A percentile compares a stretch with the other conserved stretches of the same genome.
These are phyloP conservation scores for Aricia artaxerxes DNA, from an alignment of 2,888 invertebrate genomes.

Conservation along the genomic window DNA sequence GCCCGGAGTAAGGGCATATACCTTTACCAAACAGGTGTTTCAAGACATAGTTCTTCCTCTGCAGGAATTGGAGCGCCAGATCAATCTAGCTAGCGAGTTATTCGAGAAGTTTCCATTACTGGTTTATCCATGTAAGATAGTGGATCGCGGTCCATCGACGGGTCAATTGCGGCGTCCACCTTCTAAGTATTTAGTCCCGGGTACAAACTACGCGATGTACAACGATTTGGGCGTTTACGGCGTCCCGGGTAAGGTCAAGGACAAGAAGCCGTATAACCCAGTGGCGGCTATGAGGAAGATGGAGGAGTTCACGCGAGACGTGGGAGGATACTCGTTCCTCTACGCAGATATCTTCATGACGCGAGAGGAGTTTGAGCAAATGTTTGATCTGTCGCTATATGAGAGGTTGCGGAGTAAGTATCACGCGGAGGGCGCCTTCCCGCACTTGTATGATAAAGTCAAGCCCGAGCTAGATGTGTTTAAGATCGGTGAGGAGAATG, in stretches of 20 bases:
- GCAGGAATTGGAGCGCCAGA: slow-evolving; percentile 82
- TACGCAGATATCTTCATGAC: slow-evolving; percentile 87
- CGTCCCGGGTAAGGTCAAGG: slow-evolving; percentile 83
- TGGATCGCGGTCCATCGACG: slow-evolving; percentile 81
- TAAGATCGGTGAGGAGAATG: slow-evolving; percentile 71
- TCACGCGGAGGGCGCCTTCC: slow-evolving; percentile 81
- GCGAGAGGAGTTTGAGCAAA: slow-evolving; percentile 81
- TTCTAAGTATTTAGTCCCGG: slow-evolving; percentile 81
- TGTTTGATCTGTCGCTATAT: slow-evolving; percentile 85
- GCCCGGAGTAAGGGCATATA: slow-evolving; percentile 83
- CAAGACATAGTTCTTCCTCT: slow-evolving; percentile 86
- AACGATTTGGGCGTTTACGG: slow-evolving; percentile 87
- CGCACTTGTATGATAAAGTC: slow-evolving; percentile 84
- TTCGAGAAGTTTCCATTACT: slow-evolving; percentile 85
- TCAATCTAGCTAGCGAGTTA: slow-evolving; percentile 78
- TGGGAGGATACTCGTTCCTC: slow-evolving; percentile 85
- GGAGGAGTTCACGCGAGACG: slow-evolving; percentile 85
- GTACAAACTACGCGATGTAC: slow-evolving; percentile 84
- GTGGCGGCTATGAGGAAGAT: slow-evolving; percentile 84
- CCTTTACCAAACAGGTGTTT: slow-evolving; percentile 86
- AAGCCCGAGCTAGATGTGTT: slow-evolving; percentile 85
- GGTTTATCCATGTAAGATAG: slow-evolving; percentile 85
- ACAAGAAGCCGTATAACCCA: slow-evolving; percentile 82
- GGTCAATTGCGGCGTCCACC: slow-evolving; percentile 81
- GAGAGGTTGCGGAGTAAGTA: slow-evolving; percentile 81